Percentiles rank a stretch among this genome's conserved stretches.
phyloP scores from a whole-genome alignment of 2,113 vertebrate species.

The Labeo catla region DNA sequence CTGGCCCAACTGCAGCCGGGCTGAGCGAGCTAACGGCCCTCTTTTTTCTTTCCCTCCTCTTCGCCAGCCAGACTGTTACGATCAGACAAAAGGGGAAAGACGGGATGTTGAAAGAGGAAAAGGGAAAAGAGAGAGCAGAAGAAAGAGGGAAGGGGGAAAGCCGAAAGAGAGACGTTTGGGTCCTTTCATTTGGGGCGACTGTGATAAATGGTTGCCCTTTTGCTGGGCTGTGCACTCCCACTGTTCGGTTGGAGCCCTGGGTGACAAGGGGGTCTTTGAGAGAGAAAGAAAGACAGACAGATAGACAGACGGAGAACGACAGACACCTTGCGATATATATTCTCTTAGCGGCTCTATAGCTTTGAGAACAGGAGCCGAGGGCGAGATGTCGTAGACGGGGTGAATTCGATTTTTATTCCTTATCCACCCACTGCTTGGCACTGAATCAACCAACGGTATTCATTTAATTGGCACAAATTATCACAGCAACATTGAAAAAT shows the following conservation, averaged over 20 bases:
- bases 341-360: constrained; percentile 31
- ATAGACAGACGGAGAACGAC: constrained; percentile 33
- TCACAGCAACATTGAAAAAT: not conserved
- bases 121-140: constrained; percentile 60
- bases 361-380: constrained; percentile 41
- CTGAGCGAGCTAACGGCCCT: constrained; percentile 64
- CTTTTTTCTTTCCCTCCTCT: constrained; percentile 15
- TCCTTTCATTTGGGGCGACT: constrained; percentile 91
- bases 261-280: constrained; percentile 81
- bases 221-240: constrained; percentile 81
- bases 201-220: constrained; percentile 95
- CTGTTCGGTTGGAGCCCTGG: constrained; percentile 81
- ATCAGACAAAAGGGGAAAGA: constrained; percentile 85
- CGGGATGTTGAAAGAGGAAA: constrained; percentile 68
- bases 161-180: constrained; percentile 87
- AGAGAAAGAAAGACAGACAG: constrained; percentile 65
- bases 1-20: constrained; percentile 67
- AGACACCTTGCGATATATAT: constrained; percentile 41
- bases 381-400: constrained; percentile 41
- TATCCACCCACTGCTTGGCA: constrained; percentile 47
- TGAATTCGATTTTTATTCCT: constrained; percentile 52
- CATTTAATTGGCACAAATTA: not conserved
- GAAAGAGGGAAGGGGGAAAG: constrained; percentile 47
- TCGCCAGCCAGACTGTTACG: constrained; percentile 79
- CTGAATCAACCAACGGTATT: constrained; percentile 3